Percentiles rank a stretch among this genome's conserved stretches.
These are phyloP conservation scores for Anoplius nigerrimus DNA, from an alignment of 2,888 invertebrate genomes.

Conservation along the genomic window DNA sequence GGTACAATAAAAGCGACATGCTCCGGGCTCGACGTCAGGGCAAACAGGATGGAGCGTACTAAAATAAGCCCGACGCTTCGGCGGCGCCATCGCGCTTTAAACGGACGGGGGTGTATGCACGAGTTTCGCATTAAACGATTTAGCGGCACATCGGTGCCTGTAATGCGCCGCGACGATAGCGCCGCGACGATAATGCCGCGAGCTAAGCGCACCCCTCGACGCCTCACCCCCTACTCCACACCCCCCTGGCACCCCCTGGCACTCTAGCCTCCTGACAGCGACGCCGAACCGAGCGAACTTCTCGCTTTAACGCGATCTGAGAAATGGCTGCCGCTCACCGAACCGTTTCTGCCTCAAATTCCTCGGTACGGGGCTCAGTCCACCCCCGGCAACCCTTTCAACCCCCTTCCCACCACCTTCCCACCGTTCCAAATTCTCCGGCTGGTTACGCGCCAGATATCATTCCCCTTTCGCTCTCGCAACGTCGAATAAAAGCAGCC, in stretches of 20 bases:
- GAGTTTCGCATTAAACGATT: slow-evolving; percentile 56
- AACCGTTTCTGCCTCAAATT: slow-evolving; percentile 21
- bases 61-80: slow-evolving; percentile 8
- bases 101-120: slow-evolving; percentile 30
- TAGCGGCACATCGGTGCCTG: slow-evolving; percentile 35
- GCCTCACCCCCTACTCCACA: neutral
- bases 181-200: slow-evolving; percentile 39
- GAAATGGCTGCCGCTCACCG: slow-evolving; percentile 5
- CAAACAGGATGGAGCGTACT: slow-evolving; percentile 50
- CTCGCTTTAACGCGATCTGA: slow-evolving; percentile 20
- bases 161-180: slow-evolving; percentile 51
- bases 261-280: neutral
- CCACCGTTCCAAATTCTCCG: too few species aligned
- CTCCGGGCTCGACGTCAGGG: slow-evolving; percentile 30
- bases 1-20: slow-evolving; percentile 47
- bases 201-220: slow-evolving; percentile 19
- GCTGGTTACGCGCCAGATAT: too few species aligned
- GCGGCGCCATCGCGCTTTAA: neutral
- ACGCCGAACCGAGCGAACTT: neutral
- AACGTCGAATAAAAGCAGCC: too few species aligned
- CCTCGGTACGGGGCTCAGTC: neutral
- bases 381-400: too few species aligned
- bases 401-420: too few species aligned
- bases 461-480: too few species aligned
- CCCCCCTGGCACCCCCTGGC: neutral